phyloP scores from a whole-genome alignment of 2,113 vertebrate species.

The Microcebus griseorufus region DNA sequence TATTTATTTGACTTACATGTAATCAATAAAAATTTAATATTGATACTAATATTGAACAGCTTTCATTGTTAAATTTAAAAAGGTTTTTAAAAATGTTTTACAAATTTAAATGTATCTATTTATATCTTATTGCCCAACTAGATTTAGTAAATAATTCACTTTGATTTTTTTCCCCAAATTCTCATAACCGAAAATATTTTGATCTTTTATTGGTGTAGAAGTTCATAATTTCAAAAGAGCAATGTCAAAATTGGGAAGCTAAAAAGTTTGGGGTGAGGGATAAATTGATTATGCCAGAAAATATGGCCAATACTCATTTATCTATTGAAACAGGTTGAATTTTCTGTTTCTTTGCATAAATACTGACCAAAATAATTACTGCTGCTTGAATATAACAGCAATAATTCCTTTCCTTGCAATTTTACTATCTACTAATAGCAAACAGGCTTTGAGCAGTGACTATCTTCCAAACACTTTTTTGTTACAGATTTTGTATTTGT shows the following conservation, averaged over 20 bases:
- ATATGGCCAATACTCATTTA: background rate
- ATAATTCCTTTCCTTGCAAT: background rate
- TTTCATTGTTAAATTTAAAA: background rate
- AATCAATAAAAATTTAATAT: background rate
- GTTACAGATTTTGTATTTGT: background rate
- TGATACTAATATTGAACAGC: background rate
- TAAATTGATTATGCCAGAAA: background rate
- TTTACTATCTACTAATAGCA: background rate
- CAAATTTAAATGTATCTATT: background rate
- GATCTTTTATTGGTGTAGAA: background rate
- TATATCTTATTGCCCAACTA: background rate
- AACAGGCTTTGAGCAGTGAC: background rate
- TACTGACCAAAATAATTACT: background rate
- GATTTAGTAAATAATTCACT: background rate
- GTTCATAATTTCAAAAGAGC: background rate
- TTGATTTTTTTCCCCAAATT: background rate
- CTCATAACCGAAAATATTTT: background rate
- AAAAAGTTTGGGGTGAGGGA: background rate
- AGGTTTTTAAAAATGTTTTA: too few species aligned
- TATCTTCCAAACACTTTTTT: background rate
- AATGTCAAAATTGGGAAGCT: background rate
- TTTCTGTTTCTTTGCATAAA: background rate
- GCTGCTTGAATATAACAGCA: background rate
- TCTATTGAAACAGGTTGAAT: background rate
- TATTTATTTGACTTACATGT: background rate